Percentiles rank a stretch among this genome's conserved stretches.
These are phyloP conservation scores for Otolemur garnettii DNA, from an alignment of 2,113 vertebrate species.

Conservation along the genomic window DNA sequence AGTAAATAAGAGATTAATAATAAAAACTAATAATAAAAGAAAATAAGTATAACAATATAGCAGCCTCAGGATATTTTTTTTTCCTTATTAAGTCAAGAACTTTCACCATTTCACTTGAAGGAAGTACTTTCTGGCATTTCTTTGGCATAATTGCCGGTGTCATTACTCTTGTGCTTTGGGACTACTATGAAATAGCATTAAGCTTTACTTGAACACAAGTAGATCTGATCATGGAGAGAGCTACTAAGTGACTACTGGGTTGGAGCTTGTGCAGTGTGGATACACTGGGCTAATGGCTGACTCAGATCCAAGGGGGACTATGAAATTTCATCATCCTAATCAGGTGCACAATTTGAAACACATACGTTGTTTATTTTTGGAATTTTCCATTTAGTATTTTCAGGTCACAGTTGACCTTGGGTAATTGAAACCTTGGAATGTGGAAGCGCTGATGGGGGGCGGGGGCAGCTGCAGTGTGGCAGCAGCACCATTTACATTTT, in stretches of 20 bases:
- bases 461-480: background rate
- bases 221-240: background rate
- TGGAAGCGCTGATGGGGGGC: background rate
- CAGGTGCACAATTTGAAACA: background rate
- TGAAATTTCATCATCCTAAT: background rate
- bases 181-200: background rate
- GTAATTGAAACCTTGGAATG: background rate
- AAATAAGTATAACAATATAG: background rate
- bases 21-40: background rate
- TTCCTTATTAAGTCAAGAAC: background rate
- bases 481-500: background rate
- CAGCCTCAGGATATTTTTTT: background rate
- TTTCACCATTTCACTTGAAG: background rate
- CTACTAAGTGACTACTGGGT: background rate
- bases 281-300: background rate
- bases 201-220: background rate
- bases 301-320: background rate
- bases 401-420: background rate
- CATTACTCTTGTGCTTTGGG: background rate
- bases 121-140: background rate
- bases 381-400: background rate
- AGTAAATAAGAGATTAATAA: background rate
- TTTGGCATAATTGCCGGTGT: background rate
- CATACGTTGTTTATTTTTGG: background rate
- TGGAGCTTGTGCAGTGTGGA: background rate